phyloP scores from a whole-genome alignment of 2,113 vertebrate genomes.

The Scalopus aquaticus region DNA sequence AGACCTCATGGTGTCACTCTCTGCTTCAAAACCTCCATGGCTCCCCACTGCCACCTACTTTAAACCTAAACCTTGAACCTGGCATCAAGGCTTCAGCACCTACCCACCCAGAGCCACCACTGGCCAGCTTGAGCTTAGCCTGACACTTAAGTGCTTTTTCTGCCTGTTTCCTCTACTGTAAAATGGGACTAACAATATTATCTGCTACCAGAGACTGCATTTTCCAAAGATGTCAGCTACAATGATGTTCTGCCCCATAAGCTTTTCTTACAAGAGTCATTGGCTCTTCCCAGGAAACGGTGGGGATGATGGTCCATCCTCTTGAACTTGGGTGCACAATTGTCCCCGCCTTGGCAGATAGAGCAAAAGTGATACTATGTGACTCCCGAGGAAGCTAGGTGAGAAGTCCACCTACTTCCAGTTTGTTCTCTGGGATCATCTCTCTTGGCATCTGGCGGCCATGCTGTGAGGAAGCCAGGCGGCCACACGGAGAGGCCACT shows the following conservation, averaged over 20 bases:
- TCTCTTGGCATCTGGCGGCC: background rate
- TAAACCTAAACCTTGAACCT: background rate
- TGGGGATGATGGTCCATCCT: background rate
- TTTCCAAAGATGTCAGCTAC: background rate
- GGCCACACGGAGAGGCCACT: background rate
- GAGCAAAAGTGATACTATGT: background rate
- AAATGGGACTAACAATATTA: background rate
- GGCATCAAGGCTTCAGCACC: background rate
- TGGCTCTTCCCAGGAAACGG: background rate
- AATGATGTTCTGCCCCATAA: accelerated
- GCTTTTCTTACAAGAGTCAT: background rate
- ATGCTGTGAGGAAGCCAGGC: background rate
- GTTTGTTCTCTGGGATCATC: background rate
- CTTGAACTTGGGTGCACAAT: background rate
- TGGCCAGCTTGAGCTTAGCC: background rate
- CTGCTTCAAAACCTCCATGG: background rate
- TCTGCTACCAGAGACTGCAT: accelerated
- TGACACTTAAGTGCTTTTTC: background rate
- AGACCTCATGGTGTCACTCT: background rate
- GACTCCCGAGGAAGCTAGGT: background rate
- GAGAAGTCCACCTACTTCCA: background rate
- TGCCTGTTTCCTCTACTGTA: background rate
- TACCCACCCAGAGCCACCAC: background rate
- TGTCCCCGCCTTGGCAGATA: background rate
- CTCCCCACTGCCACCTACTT: background rate